Evolutionary conservation across 2,797 vertebrate genomes (phyloP).

Genomic region (Helostoma temminkii): DNA sequence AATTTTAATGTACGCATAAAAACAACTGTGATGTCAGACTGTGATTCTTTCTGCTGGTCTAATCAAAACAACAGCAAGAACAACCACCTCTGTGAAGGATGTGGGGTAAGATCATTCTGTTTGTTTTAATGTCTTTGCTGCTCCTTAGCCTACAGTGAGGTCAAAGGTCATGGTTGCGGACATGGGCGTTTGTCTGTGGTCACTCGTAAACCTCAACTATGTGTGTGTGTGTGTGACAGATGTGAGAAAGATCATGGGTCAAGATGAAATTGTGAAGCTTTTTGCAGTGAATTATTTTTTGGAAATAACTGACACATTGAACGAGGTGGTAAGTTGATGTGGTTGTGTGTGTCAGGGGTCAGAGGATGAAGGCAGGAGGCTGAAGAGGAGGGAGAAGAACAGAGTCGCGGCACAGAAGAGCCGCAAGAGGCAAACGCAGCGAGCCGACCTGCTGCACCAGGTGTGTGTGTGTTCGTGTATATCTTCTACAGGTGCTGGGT

Average conservation of each 20-base stretch:
- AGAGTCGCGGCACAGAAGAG: constrained; percentile 94
- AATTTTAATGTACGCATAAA: background rate
- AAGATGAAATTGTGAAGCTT: too few relatives aligned
- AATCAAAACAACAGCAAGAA: background rate
- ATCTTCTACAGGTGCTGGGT: background rate
- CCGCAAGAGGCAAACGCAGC: constrained; percentile 92
- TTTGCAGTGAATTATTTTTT: too few relatives aligned
- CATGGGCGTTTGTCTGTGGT: background rate
- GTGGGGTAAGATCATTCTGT: constrained; percentile 63
- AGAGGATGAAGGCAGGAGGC: constrained; percentile 83
- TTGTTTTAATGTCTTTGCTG: background rate
- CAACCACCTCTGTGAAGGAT: constrained; percentile 34
- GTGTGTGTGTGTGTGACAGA: background rate
- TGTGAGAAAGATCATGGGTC: too few relatives aligned
- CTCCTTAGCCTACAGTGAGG: background rate
- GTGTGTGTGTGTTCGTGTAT: constrained; percentile 70
- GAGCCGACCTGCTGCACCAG: constrained; percentile 92
- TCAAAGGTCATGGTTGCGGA: constrained; percentile 1
- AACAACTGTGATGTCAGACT: constrained; percentile 66
- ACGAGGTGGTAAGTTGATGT: too few relatives aligned
- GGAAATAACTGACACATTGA: too few relatives aligned
- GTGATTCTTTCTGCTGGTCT: constrained; percentile 18
- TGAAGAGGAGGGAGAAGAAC: constrained; percentile 93
- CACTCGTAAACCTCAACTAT: too few relatives aligned
- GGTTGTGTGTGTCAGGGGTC: constrained; percentile 80